phyloP scores from a whole-genome alignment of 2,113 vertebrate genomes.

The Heterotilapia buettikoferi region DNA sequence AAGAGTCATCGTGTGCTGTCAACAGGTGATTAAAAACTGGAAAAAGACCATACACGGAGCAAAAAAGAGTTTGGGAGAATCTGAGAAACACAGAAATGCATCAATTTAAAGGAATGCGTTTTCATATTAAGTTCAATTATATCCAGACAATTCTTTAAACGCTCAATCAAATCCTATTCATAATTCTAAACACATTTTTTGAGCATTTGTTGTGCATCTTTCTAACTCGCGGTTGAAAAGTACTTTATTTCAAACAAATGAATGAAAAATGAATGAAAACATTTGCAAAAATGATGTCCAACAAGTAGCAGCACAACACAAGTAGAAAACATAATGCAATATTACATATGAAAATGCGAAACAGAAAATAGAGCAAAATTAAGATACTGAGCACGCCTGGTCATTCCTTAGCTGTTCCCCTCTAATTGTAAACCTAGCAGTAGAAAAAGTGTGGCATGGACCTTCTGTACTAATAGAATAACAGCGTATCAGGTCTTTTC shows the following conservation, averaged over 20 bases:
- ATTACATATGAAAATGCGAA: neutral
- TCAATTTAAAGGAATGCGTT: neutral
- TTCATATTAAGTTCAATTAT: neutral
- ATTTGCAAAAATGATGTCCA: neutral
- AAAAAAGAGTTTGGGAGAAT: neutral
- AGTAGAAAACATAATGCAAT: neutral
- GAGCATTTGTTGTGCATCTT: neutral
- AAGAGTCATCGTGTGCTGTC: neutral
- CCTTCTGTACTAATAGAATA: conserved; percentile 37
- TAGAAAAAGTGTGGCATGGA: conserved; percentile 3
- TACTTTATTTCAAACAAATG: neutral
- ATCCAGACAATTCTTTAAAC: neutral
- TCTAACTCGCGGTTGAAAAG: neutral
- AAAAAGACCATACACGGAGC: neutral
- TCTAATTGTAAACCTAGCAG: neutral
- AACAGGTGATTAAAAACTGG: conserved; percentile 24
- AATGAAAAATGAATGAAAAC: neutral
- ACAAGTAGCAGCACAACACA: neutral
- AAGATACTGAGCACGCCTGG: neutral
- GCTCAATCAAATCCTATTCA: neutral
- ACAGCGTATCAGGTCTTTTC: neutral
- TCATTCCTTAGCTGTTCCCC: neutral
- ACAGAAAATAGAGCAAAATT: neutral
- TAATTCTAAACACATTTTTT: neutral
- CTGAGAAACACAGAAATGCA: neutral